Base-by-base conservation (phyloP, 2,888 invertebrate species). In the Hanleya hanleyi region DNA sequence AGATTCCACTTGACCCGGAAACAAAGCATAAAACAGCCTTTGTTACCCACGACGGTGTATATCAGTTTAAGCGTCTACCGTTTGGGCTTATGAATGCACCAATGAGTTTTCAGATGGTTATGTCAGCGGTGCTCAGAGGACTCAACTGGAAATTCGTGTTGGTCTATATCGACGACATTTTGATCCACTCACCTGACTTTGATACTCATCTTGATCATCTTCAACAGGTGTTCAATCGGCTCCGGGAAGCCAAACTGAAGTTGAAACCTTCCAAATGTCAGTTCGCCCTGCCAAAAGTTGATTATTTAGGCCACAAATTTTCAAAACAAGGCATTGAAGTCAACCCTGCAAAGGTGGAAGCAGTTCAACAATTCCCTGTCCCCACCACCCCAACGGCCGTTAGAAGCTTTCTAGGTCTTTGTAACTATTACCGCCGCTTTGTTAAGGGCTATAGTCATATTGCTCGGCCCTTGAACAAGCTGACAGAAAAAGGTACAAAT, bases 371-470 rank as follows among this genome's bases (percentile, higher is more conserved):
- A 33, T 68, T 35, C 26, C 33, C 33, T 3, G 15, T 1, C 18
- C 51, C 51, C 32, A 51, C 32, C 51, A 12, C 22, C 57, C 35
- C 32, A 3, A 4, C 18, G 1, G 29, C 35, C 2, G 6, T 51
- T 1, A 2, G 51, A 4, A 35, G 5, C 1, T 68, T 68, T 35
- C n/a, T 51, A 5, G 51, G 37, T 6, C 35, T 68, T 6, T 32
- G 50, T 22, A 87, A 88, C 77, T 90, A 85, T 79, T 89, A 89
- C 73, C 78, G 81, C 4, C 81, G 81, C 61, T 90, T 89, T 79
- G 71, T 88, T 0, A 78, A 79, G 7, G 79, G 81, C 32, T 69
- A 86, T 0, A 70, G 85, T 7, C 70, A 70, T 0, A 75, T 82
- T 5, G 70, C 83, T 51, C 73, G 72, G 22, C 87, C 86, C 0